phyloP scores from a whole-genome alignment of 64 coral and sea anemone genomes.

The Pachyseris speciosa region DNA sequence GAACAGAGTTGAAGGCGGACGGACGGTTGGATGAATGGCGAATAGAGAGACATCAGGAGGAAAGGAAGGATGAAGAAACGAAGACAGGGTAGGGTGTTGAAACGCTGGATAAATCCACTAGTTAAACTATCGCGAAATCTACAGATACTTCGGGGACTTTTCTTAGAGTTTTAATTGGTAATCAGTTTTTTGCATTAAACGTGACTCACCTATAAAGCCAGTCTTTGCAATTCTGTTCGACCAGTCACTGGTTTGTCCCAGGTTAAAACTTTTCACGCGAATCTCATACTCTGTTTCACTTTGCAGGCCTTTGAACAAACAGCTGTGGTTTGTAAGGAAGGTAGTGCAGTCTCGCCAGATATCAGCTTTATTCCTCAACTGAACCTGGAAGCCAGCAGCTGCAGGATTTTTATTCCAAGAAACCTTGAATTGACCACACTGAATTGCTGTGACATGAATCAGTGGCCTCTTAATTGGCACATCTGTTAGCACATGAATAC shows the following conservation, averaged over 20 bases:
- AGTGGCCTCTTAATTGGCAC: no score
- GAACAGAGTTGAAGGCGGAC: no score
- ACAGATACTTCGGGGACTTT: no score
- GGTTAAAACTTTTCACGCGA: not conserved
- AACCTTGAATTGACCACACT: not conserved
- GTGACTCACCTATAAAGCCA: not conserved
- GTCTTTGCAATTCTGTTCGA: not conserved
- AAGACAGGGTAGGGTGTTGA: no score
- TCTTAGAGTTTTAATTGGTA: no score
- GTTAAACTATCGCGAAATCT: no score
- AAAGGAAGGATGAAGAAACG: no score
- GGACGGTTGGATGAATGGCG: no score
- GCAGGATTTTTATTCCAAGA: not conserved
- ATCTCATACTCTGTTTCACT: not conserved
- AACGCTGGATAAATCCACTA: no score
- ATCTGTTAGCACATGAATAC: no score
- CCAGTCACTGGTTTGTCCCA: not conserved
- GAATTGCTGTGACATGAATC: not conserved
- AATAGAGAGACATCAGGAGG: no score
- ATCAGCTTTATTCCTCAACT: not conserved
- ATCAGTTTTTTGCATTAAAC: no score
- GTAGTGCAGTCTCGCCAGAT: not conserved
- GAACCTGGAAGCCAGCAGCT: not conserved
- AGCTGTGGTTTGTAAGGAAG: not conserved
- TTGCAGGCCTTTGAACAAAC: not conserved